phyloP scores from a whole-genome alignment of 2,888 invertebrate genomes.

The Molorchus minor region DNA sequence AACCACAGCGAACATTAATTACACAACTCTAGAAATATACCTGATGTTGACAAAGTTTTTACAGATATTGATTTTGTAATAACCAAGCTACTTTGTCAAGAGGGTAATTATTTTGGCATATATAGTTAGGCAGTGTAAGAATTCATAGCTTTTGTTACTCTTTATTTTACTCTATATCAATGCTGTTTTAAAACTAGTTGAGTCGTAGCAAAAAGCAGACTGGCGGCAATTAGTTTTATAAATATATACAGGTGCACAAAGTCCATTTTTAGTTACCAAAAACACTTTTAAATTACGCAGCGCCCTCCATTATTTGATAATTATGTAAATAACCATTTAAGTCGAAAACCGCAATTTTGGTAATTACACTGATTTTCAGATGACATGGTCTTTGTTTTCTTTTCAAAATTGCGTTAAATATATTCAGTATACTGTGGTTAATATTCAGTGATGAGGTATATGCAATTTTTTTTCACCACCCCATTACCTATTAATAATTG shows the following conservation, averaged over 20 bases:
- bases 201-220: constrained; percentile 22
- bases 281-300: constrained; percentile 26
- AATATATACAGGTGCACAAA: constrained; percentile 30
- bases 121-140: no score
- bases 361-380: constrained; percentile 41
- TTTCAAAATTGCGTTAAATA: constrained; percentile 21
- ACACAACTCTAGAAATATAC: no score
- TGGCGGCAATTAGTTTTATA: constrained; percentile 17
- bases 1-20: no score
- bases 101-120: no score
- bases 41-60: no score
- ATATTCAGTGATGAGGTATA: no score
- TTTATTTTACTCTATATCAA: no score
- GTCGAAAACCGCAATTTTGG: constrained; percentile 33
- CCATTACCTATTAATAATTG: no score
- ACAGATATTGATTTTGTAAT: no score
- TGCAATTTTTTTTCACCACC: no score
- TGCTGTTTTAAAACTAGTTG: no score
- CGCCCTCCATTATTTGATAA: constrained; percentile 29
- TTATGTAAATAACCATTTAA: constrained; percentile 44
- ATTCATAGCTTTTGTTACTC: not conserved
- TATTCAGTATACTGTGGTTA: constrained; percentile 14
- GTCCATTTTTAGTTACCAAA: constrained; percentile 12
- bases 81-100: no score
- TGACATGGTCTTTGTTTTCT: constrained; percentile 36